Evolutionary conservation across 2,888 invertebrate species (phyloP).

Genomic region (Athrips mouffetella): DNA sequence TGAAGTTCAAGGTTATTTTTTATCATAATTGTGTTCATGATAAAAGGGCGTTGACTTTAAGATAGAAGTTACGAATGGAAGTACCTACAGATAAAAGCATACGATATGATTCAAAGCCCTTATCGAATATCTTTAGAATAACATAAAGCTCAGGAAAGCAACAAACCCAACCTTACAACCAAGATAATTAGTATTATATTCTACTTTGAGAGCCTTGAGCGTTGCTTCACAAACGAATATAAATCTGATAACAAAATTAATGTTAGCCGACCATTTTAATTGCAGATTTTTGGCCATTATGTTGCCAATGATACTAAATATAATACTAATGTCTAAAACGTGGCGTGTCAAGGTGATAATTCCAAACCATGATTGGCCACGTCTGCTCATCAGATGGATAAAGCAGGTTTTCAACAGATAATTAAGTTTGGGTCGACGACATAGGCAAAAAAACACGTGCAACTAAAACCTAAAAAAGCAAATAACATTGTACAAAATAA

Average conservation of each 20-base stretch:
- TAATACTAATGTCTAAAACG: neutral
- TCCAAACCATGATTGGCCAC: neutral
- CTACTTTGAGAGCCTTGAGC: conserved; percentile 28
- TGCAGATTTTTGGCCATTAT: conserved; percentile 23
- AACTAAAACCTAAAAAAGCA: neutral
- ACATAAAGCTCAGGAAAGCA: neutral
- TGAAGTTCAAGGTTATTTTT: too few relatives aligned
- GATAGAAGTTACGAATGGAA: too few relatives aligned
- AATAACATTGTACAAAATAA: neutral
- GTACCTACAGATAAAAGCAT: too few relatives aligned
- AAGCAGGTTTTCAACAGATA: conserved; percentile 3
- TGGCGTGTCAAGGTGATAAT: conserved; percentile 16
- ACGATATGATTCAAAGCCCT: neutral
- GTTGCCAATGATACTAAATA: conserved; percentile 13
- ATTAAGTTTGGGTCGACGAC: conserved; percentile 7
- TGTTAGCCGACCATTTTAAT: conserved; percentile 17
- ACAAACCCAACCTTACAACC: neutral
- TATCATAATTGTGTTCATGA: too few relatives aligned
- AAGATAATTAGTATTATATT: conserved; percentile 9
- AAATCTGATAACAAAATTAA: conserved; percentile 19
- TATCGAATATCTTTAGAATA: neutral
- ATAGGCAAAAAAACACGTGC: neutral
- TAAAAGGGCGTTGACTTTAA: too few relatives aligned
- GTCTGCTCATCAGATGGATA: neutral
- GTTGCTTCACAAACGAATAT: conserved; percentile 29